phyloP scores from a whole-genome alignment of 37 sponge, comb jelly and placozoan species.

The Ephydatia muelleri region DNA sequence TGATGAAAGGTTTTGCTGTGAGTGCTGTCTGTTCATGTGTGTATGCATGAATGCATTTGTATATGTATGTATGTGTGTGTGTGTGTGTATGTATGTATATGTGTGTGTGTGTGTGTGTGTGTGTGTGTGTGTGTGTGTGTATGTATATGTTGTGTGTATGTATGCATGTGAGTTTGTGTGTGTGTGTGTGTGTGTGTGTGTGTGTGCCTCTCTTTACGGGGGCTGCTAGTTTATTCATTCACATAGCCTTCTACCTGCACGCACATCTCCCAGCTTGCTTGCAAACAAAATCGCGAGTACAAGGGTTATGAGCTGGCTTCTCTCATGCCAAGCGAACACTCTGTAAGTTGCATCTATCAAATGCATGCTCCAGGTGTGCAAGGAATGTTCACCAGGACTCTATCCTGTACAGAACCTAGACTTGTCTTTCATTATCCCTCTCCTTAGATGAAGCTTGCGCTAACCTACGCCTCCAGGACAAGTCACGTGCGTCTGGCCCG shows the following conservation, averaged over 20 bases:
- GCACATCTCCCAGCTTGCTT: constrained; percentile 42
- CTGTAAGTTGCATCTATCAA: constrained; percentile 51
- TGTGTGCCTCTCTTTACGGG: too few relatives aligned
- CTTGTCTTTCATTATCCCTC: not conserved
- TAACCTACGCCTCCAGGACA: constrained; percentile 67
- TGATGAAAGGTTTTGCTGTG: constrained; percentile 85
- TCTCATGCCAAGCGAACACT: constrained; percentile 57
- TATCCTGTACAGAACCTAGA: not conserved
- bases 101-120: not conserved
- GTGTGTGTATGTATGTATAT: not conserved
- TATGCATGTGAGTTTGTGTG: too few relatives aligned
- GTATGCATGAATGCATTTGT: too few relatives aligned
- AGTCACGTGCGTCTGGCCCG: constrained; percentile 46
- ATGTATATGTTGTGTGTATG: too few relatives aligned
- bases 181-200: too few relatives aligned
- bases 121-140: not conserved
- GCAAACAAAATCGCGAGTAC: constrained; percentile 62
- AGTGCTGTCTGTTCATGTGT: constrained; percentile 16
- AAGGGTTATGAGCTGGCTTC: constrained; percentile 65
- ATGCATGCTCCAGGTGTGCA: not conserved
- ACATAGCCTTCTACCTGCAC: too few relatives aligned
- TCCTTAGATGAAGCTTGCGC: constrained; percentile 62
- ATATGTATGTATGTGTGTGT: not conserved
- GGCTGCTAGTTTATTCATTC: too few relatives aligned
- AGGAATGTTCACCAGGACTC: constrained; percentile 22